Base-by-base conservation (phyloP, 2,888 invertebrate species). In the Mythimna lalbum region DNA sequence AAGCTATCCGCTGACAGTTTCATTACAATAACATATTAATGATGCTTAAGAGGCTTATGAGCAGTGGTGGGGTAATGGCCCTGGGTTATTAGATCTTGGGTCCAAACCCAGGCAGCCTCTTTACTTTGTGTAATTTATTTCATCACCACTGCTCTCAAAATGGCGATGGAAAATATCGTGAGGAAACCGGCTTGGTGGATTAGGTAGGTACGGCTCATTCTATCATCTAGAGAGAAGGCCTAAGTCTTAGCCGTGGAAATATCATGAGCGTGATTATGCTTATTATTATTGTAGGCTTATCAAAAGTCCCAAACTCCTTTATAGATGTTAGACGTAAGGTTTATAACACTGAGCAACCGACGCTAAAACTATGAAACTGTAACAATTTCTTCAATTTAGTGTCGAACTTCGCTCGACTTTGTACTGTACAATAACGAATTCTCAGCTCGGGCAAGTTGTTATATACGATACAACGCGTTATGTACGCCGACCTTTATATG, bases 1-100 rank as follows among this genome's bases (percentile, higher is more conserved):
- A 69, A 63, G 69, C 56, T 70, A 73, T 71, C 67, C 65, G 73
- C 72, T 72, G 77, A 80, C 80, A 80, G 81, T 77, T 81, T 83
- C 78, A 75, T 80, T 84, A 80, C 82, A 80, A 83, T 82, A 85
- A 73, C 73, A 65, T 74, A 75, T 72, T 72, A 82, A 84, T 70
- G 68, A 65, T 27, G 63, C 67, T 63, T 81, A 82, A 81, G 80
- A 79, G 81, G 83, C 76, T 86, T 86, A 82, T 75, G 19, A 43
- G 43, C 17, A 1, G 17, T 43, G 39, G 39, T 43, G 43, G 43
- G 43, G 43, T 19, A 43, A 19, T 1, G 43, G 17, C 4, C 14
- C 43, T 17, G 6, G 17, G 17, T 43, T 43, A 43, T 43, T 17
- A 17, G 43, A 43, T 43, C 19, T 43, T 43, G 43, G 43, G 43